Percentiles rank a stretch among this genome's conserved stretches.
Evolutionary conservation across 1,140 invertebrate species (phyloP).

Genomic region (Mylabris phalerata): DNA sequence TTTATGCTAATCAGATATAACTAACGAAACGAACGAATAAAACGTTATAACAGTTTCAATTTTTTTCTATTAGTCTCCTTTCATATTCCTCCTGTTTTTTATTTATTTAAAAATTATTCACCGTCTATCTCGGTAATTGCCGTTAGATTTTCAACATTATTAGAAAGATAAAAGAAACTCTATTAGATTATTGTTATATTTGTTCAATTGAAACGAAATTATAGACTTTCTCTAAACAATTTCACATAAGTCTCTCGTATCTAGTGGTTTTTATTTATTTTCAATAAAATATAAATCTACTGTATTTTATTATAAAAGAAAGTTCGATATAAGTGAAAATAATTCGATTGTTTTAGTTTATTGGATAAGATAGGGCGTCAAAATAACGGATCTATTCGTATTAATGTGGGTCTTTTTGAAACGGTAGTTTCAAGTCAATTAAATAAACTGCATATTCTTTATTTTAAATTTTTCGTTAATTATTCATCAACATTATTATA

Average conservation of each 20-base stretch:
- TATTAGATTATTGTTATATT: too few relatives aligned
- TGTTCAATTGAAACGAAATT: too few relatives aligned
- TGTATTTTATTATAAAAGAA: too few relatives aligned
- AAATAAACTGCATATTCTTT: neutral
- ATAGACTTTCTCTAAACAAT: too few relatives aligned
- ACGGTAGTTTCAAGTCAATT: constrained; percentile 11
- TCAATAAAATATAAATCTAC: too few relatives aligned
- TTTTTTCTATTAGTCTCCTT: constrained; percentile 5
- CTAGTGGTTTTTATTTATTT: too few relatives aligned
- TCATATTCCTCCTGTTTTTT: neutral
- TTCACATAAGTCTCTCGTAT: too few relatives aligned
- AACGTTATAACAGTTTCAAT: constrained; percentile 14
- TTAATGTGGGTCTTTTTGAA: constrained; percentile 11
- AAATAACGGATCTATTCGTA: constrained; percentile 10
- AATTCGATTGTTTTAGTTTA: neutral
- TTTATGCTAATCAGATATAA: constrained; percentile 10
- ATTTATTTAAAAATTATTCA: neutral
- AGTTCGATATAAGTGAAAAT: too few relatives aligned
- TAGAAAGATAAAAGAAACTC: too few relatives aligned
- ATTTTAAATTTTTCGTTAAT: too few relatives aligned
- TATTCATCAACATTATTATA: too few relatives aligned
- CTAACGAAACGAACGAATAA: neutral
- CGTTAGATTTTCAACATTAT: neutral
- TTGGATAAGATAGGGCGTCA: constrained; percentile 3
- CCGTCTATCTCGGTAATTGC: constrained; percentile 1